Evolutionary conservation across 1,140 invertebrate species (phyloP).

Genomic region (Capitella teleta): DNA sequence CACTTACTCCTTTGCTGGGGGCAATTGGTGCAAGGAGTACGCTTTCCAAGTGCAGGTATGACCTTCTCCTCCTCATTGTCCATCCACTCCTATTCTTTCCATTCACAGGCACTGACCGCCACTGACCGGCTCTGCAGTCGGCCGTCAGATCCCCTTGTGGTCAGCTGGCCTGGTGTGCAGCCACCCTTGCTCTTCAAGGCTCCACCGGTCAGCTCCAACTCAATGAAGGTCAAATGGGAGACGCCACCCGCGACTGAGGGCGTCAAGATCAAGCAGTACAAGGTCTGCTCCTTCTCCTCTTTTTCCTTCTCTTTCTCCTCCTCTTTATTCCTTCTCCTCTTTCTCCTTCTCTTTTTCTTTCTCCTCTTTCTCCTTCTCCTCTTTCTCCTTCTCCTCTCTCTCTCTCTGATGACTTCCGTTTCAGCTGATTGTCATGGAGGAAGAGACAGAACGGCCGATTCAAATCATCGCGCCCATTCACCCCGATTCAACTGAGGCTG

Average conservation of each 20-base stretch:
- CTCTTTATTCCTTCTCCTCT: too few species aligned
- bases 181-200: constrained; percentile 25
- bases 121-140: constrained; percentile 34
- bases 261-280: constrained; percentile 39
- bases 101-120: constrained; percentile 29
- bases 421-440: constrained; percentile 33
- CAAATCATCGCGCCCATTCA: constrained; percentile 34
- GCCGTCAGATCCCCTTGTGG: constrained; percentile 34
- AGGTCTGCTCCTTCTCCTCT: constrained; percentile 21
- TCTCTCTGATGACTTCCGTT: neutral
- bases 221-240: constrained; percentile 35
- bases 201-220: constrained; percentile 29
- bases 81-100: neutral
- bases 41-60: constrained; percentile 39
- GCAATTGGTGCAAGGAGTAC: constrained; percentile 39
- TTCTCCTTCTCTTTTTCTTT: too few species aligned
- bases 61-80: too few species aligned
- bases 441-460: constrained; percentile 31
- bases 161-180: constrained; percentile 36
- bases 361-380: too few species aligned
- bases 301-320: neutral
- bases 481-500: constrained; percentile 31
- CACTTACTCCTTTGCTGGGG: constrained; percentile 35
- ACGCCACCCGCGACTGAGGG: constrained; percentile 34
- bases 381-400: too few species aligned